A percentile compares a stretch with the other conserved stretches of the same genome.
Conservation (phyloP, 2,888 invertebrate genomes). For the Nomada flava region DNA sequence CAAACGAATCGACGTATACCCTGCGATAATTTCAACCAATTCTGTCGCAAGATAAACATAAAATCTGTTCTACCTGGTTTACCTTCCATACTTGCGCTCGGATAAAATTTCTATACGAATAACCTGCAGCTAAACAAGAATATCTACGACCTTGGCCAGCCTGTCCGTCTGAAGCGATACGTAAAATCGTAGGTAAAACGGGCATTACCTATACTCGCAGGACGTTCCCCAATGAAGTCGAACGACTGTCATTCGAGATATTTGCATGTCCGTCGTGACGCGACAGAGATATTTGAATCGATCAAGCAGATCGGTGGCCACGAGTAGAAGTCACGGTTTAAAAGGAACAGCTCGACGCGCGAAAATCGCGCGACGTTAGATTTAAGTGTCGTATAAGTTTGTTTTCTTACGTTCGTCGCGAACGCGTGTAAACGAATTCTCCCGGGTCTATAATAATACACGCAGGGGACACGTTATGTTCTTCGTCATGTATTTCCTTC, state of each 20-base stretch:
- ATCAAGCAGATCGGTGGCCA: not conserved
- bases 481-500: slow-evolving; percentile 29
- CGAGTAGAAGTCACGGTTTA: slow-evolving; percentile 28
- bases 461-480: slow-evolving; percentile 9
- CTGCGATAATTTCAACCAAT: not conserved
- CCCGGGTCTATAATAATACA: slow-evolving; percentile 12
- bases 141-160: not conserved
- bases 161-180: slow-evolving; percentile 7
- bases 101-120: not conserved
- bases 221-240: slow-evolving; percentile 12
- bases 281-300: slow-evolving; percentile 30
- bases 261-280: not conserved
- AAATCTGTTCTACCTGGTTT: not conserved
- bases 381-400: slow-evolving; percentile 44
- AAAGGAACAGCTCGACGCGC: not conserved
- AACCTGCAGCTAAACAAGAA: not conserved
- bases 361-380: slow-evolving; percentile 16
- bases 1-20: not conserved
- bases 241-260: slow-evolving; percentile 28
- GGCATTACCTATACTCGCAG: no score
- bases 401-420: slow-evolving; percentile 40
- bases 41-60: not conserved
- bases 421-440: slow-evolving; percentile 19
- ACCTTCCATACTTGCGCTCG: not conserved
- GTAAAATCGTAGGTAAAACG: not conserved